These are phyloP conservation scores for Heloderma charlesbogerti DNA, from an alignment of 2,113 vertebrate species.

Conservation along the genomic window DNA sequence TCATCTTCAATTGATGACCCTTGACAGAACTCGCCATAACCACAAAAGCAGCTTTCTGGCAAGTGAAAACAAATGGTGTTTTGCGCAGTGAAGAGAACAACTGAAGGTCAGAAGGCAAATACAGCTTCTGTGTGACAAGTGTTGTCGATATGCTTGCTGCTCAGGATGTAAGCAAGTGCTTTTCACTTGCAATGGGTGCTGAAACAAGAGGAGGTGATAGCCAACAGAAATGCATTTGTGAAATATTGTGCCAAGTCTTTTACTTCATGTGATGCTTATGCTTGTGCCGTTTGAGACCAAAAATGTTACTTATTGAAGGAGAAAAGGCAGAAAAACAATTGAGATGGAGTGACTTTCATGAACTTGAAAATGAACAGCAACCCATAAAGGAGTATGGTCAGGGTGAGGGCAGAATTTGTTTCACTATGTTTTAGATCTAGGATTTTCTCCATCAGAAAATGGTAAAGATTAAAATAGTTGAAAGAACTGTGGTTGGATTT, in stretches of 20 bases:
- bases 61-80: constrained; percentile 51
- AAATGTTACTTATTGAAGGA: not conserved
- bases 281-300: constrained; percentile 8
- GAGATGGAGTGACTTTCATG: constrained; percentile 5
- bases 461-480: not conserved
- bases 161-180: constrained; percentile 9
- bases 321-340: not conserved
- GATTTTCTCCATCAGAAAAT: constrained; percentile 17
- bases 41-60: constrained; percentile 42
- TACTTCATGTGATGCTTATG: constrained; percentile 8
- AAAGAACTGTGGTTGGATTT: not conserved
- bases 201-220: constrained; percentile 26
- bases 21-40: constrained; percentile 40
- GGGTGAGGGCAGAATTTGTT: constrained; percentile 1
- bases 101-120: constrained; percentile 59
- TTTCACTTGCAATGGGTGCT: constrained; percentile 10
- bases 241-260: constrained; percentile 17
- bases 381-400: not conserved
- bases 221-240: constrained; percentile 31
- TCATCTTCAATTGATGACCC: not conserved
- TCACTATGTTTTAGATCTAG: not conserved
- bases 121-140: constrained; percentile 43
- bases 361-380: constrained; percentile 15
- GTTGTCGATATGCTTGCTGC: constrained; percentile 49
- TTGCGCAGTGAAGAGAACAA: constrained; percentile 17